These are phyloP conservation scores for Thomomys bottae DNA, from an alignment of 2,113 vertebrate species.

Conservation along the genomic window DNA sequence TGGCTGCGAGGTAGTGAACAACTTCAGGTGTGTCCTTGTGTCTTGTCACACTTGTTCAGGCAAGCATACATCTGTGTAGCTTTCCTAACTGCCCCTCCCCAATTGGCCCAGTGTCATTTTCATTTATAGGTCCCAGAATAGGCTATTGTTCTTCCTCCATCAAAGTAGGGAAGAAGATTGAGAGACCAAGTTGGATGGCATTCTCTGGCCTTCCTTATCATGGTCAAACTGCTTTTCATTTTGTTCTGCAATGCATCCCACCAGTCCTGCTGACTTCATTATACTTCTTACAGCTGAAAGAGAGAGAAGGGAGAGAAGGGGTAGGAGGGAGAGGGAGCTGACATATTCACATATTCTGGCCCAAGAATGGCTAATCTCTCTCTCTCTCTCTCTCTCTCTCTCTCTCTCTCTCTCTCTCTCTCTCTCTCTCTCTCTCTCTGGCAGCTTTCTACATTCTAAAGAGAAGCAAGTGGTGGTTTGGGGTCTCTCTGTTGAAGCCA, in stretches of 20 bases:
- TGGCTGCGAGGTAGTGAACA: slow-evolving; percentile 51
- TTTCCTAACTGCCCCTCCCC: background rate
- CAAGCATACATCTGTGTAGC: background rate
- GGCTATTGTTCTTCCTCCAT: slow-evolving; percentile 47
- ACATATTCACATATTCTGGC: background rate
- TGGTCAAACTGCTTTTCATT: slow-evolving; percentile 59
- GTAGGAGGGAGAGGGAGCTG: background rate
- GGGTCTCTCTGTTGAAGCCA: slow-evolving; percentile 65
- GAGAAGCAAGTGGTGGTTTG: slow-evolving; percentile 67
- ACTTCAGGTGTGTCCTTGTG: slow-evolving; percentile 10
- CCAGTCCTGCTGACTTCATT: slow-evolving; percentile 65
- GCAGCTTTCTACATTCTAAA: slow-evolving; percentile 64
- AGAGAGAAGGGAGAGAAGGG: too few species aligned
- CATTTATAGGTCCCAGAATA: slow-evolving; percentile 57
- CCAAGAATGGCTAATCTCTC: slow-evolving; percentile 31
- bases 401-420: slow-evolving; percentile 69
- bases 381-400: slow-evolving; percentile 61
- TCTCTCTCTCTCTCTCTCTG: slow-evolving; percentile 68
- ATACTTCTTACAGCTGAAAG: background rate
- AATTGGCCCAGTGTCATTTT: slow-evolving; percentile 30
- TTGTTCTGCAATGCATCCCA: slow-evolving; percentile 54
- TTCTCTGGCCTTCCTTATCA: slow-evolving; percentile 58
- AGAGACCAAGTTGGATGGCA: background rate
- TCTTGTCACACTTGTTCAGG: slow-evolving; percentile 36
- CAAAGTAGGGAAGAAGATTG: slow-evolving; percentile 44